phyloP scores from a whole-genome alignment of 1,140 invertebrate genomes.

The Yoshiicerus persimilis region DNA sequence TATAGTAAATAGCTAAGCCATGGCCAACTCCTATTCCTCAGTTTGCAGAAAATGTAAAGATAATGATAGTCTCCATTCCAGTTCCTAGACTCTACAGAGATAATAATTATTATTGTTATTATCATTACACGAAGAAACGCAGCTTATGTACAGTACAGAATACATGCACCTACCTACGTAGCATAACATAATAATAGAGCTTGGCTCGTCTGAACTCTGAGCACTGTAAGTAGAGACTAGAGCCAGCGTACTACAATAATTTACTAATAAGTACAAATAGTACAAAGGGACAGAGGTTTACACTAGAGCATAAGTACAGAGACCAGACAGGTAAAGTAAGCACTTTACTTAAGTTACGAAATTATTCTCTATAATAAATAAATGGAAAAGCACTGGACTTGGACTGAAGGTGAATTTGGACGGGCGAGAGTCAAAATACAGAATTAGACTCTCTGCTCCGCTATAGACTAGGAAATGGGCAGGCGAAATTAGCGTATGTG shows the following conservation, averaged over 20 bases:
- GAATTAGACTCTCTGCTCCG: neutral
- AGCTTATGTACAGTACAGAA: neutral
- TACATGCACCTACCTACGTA: neutral
- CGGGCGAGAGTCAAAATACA: neutral
- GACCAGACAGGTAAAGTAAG: neutral
- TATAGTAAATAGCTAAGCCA: neutral
- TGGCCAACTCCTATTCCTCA: neutral
- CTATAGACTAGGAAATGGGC: neutral
- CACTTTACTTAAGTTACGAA: neutral
- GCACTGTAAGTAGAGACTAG: neutral
- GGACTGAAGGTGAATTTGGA: neutral
- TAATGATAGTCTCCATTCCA: slow-evolving; percentile 9
- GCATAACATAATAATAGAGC: neutral
- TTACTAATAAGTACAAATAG: neutral
- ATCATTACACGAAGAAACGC: neutral
- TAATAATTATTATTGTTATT: slow-evolving; percentile 13
- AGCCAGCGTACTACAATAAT: neutral
- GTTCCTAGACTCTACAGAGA: slow-evolving; percentile 2
- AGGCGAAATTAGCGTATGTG: neutral
- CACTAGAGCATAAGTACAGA: neutral
- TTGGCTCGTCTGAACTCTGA: neutral
- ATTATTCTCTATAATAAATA: slow-evolving; percentile 10
- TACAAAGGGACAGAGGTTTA: neutral
- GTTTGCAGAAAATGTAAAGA: slow-evolving; percentile 8
- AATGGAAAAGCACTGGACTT: neutral